A percentile compares a stretch with the other conserved stretches of the same genome.
phyloP scores from a whole-genome alignment of 2,113 vertebrate species.

The Corydoras maculifer region DNA sequence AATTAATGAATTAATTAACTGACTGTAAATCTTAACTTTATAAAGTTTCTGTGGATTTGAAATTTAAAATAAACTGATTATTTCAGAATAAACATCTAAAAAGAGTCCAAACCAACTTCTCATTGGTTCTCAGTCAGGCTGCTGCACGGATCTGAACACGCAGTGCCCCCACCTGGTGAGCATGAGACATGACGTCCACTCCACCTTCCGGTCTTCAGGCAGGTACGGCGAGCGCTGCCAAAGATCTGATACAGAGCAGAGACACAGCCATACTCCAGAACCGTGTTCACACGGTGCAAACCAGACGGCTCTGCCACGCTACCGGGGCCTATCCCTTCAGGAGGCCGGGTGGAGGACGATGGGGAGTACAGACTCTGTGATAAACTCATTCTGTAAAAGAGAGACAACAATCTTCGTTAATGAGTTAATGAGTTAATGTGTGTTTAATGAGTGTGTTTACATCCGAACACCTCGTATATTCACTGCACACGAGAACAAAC shows the following conservation, averaged over 20 bases:
- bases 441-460: too few relatives aligned
- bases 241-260: constrained; percentile 86
- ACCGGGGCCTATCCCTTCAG: constrained; percentile 46
- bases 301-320: constrained; percentile 55
- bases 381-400: constrained; percentile 64
- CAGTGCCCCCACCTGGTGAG: constrained; percentile 81
- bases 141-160: not conserved
- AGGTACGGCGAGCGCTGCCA: constrained; percentile 87
- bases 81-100: too few relatives aligned
- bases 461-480: too few relatives aligned
- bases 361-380: constrained; percentile 71
- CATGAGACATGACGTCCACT: constrained; percentile 91
- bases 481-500: too few relatives aligned
- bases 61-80: too few relatives aligned
- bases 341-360: constrained; percentile 48
- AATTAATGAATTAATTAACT: too few relatives aligned
- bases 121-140: too few relatives aligned
- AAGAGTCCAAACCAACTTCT: too few relatives aligned
- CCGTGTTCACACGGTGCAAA: constrained; percentile 85
- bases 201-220: constrained; percentile 94
- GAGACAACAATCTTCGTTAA: too few relatives aligned
- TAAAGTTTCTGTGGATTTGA: too few relatives aligned
- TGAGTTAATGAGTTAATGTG: too few relatives aligned
- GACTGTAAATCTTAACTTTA: too few relatives aligned
- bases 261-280: constrained; percentile 85